phyloP scores from a whole-genome alignment of 2,888 invertebrate genomes.

The Pristionchus fissidentatus region DNA sequence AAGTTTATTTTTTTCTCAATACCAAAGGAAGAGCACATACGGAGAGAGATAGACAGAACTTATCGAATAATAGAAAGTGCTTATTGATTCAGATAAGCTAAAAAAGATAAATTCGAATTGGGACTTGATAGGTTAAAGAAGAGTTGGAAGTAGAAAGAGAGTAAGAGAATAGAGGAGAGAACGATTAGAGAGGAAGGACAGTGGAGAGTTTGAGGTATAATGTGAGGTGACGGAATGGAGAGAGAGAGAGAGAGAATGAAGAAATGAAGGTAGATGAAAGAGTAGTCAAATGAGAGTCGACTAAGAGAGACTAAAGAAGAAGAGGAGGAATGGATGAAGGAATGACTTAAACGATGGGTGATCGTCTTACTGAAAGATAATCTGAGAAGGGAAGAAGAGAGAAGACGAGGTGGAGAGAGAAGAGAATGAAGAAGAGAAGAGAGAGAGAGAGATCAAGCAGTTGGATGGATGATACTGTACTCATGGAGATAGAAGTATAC shows the following conservation, averaged over 20 bases:
- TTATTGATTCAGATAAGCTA: background rate
- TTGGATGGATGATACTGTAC: too few relatives aligned
- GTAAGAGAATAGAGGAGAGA: conserved; percentile 13
- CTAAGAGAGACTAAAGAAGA: background rate
- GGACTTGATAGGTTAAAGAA: background rate
- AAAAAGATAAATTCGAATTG: background rate
- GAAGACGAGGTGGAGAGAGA: background rate
- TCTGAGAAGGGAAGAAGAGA: conserved; percentile 14
- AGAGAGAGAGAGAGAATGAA: conserved; percentile 46
- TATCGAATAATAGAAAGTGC: background rate
- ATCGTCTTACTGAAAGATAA: conserved; percentile 48
- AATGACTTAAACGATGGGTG: conserved; percentile 46
- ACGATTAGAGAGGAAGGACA: background rate
- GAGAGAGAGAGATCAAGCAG: background rate
- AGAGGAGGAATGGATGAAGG: conserved; percentile 18
- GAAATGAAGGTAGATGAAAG: background rate
- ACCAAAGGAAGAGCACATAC: too few relatives aligned
- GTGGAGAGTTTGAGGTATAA: conserved; percentile 22
- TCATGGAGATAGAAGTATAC: too few relatives aligned
- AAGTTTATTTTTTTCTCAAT: too few relatives aligned
- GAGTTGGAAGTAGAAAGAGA: conserved; percentile 33
- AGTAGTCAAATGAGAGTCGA: conserved; percentile 35
- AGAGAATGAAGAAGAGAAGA: conserved; percentile 17
- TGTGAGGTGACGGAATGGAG: conserved; percentile 44
- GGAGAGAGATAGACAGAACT: too few relatives aligned